A percentile compares a stretch with the other conserved stretches of the same genome.
phyloP scores from a whole-genome alignment of 1,140 invertebrate genomes.

The Tachypleus tridentatus region DNA sequence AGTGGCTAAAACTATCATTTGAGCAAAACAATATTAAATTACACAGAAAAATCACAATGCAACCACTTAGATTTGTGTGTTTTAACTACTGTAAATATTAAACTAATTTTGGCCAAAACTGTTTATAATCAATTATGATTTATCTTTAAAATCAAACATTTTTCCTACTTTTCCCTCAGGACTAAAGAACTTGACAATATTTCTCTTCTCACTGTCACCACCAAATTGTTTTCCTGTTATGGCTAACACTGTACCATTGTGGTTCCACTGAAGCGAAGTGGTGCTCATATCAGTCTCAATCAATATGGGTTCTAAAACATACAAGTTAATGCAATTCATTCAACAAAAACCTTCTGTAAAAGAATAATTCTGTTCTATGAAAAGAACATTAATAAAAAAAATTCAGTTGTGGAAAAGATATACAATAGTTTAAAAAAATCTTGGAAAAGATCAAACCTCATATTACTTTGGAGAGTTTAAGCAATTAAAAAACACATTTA shows the following conservation, averaged over 20 bases:
- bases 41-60: too few relatives aligned
- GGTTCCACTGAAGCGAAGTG: conserved; percentile 78
- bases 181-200: conserved; percentile 83
- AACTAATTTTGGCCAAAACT: conserved; percentile 1
- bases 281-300: conserved; percentile 62
- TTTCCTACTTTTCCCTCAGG: conserved; percentile 61
- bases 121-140: neutral
- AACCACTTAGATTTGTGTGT: conserved; percentile 4
- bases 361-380: neutral
- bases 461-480: too few relatives aligned
- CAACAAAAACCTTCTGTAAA: too few relatives aligned
- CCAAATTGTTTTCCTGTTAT: conserved; percentile 57
- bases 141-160: too few relatives aligned
- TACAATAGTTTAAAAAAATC: too few relatives aligned
- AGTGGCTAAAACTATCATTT: too few relatives aligned
- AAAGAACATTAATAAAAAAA: conserved; percentile 43
- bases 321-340: too few relatives aligned
- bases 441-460: too few relatives aligned
- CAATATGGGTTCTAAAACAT: conserved; percentile 38
- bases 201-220: conserved; percentile 42
- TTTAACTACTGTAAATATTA: conserved; percentile 5
- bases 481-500: too few relatives aligned
- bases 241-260: conserved; percentile 74
- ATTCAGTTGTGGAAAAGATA: conserved; percentile 9
- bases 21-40: too few relatives aligned